phyloP scores from a whole-genome alignment of 2,113 vertebrate genomes.

The Aleadryas rufinucha region DNA sequence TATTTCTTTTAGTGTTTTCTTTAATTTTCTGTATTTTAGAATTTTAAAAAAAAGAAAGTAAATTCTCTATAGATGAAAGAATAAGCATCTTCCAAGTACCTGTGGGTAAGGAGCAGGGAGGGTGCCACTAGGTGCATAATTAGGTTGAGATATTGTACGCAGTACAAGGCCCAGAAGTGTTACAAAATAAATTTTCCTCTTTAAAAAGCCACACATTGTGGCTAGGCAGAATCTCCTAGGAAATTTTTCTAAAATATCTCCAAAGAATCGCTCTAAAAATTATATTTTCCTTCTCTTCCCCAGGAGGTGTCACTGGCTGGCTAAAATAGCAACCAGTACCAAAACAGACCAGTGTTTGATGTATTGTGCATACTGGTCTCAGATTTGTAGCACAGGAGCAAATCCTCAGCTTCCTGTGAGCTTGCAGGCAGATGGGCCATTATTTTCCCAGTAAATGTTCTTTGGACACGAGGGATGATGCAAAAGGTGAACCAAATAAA shows the following conservation, averaged over 20 bases:
- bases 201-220: neutral
- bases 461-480: neutral
- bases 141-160: neutral
- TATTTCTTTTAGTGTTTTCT: neutral
- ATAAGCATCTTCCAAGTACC: neutral
- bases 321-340: neutral
- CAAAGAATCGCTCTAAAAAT: neutral
- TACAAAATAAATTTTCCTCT: neutral
- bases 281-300: neutral
- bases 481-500: neutral
- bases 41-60: neutral
- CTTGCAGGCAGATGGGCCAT: neutral
- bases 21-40: neutral
- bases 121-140: neutral
- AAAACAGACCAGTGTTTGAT: neutral
- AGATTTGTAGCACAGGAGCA: neutral
- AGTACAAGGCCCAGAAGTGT: neutral
- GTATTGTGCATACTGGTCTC: neutral
- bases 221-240: neutral
- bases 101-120: neutral
- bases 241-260: neutral
- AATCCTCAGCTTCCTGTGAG: neutral
- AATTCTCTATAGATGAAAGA: neutral
- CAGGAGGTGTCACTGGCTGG: constrained; percentile 43
- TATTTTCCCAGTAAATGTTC: neutral